Evolutionary conservation across 35 echinoderm and acorn worm genomes (phyloP).

Genomic region (Heliocidaris erythrogramma): DNA sequence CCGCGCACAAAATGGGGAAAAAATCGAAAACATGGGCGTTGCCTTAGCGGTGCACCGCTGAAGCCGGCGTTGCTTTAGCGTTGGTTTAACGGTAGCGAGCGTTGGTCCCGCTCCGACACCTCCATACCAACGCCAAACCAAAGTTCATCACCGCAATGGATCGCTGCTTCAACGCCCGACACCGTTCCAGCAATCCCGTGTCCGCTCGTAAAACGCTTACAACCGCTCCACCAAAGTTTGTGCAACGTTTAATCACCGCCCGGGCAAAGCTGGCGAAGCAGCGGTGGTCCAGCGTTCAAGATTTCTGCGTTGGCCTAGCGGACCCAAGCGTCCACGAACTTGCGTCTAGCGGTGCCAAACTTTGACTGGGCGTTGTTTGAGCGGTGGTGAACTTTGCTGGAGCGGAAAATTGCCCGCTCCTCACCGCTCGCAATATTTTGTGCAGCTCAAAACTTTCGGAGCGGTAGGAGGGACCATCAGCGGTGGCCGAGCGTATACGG

Average conservation of each 20-base stretch:
- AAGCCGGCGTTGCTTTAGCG: conserved; percentile 36
- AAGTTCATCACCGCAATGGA: conserved; percentile 36
- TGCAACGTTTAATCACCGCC: conserved; percentile 19
- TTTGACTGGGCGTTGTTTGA: conserved; percentile 32
- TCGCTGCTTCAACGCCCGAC: conserved; percentile 37
- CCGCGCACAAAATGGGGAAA: neutral
- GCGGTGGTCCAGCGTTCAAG: conserved; percentile 30
- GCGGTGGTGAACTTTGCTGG: conserved; percentile 30
- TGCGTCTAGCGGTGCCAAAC: conserved; percentile 33
- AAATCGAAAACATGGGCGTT: conserved; percentile 20
- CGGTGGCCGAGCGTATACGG: conserved; percentile 16
- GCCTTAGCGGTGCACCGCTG: conserved; percentile 19
- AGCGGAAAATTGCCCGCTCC: conserved; percentile 30
- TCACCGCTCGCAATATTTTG: conserved; percentile 36
- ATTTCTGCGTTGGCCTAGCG: conserved; percentile 28
- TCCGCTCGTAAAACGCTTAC: conserved; percentile 40
- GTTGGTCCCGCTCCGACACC: neutral
- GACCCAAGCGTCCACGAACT: conserved; percentile 26
- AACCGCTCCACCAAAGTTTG: conserved; percentile 40
- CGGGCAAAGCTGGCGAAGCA: conserved; percentile 36
- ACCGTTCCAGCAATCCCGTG: conserved; percentile 27
- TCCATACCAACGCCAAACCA: neutral
- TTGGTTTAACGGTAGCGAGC: conserved; percentile 43
- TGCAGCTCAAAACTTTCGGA: conserved; percentile 38
- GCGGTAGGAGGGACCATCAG: conserved; percentile 39